Conservation (phyloP, 2,888 invertebrate genomes). For the Lasioglossum zephyrum region DNA sequence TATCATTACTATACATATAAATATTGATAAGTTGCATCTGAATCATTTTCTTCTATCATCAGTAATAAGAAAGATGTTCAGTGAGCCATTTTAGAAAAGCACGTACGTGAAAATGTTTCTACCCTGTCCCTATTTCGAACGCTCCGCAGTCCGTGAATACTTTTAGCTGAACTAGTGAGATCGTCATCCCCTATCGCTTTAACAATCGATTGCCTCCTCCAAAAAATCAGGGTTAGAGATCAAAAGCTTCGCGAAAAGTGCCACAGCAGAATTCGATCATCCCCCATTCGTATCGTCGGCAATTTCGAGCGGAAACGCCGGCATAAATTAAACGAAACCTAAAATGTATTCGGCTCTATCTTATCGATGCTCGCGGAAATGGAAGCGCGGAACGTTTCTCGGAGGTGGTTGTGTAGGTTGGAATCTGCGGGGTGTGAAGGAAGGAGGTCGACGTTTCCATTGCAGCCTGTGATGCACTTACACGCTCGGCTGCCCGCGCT, state of each 20-base stretch:
- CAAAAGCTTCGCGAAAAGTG: neutral
- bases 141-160: no score
- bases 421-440: neutral
- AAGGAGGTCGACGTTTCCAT: conserved; percentile 34
- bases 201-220: neutral
- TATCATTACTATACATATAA: no score
- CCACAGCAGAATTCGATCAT: neutral
- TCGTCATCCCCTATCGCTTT: neutral
- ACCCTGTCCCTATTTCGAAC: no score
- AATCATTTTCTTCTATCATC: no score
- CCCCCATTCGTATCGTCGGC: neutral
- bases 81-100: no score
- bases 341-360: conserved; percentile 25
- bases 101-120: no score
- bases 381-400: conserved; percentile 7
- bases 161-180: neutral
- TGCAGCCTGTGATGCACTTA: conserved; percentile 33
- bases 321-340: conserved; percentile 35
- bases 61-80: no score
- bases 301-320: neutral
- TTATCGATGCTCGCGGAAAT: conserved; percentile 29
- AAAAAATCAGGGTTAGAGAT: neutral
- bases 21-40: no score
- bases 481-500: conserved; percentile 30
- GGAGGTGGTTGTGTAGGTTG: neutral